Evolutionary conservation across 2,113 vertebrate genomes (phyloP), one percentile per base, ranked within the genome.

Genomic region (Bambusicola thoracicus): DNA sequence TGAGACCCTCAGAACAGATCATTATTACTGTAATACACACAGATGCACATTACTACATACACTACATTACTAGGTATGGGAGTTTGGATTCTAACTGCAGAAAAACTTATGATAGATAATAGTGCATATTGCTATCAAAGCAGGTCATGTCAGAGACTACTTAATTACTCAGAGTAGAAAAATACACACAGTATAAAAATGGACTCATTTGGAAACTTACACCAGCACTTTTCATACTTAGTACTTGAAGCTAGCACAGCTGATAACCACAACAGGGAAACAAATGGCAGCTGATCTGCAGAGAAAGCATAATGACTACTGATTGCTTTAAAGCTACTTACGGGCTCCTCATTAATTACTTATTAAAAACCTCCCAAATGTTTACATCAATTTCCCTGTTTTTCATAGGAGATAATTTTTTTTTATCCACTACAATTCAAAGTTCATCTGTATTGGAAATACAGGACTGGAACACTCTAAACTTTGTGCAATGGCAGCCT

Each of bases 201-300:
- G 89, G 73, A 89, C 89, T 48, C 17, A 27, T 44, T 59, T 69
- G 63, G 84, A 81, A 76, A 73, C 70, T 83, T 22, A 24, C 29
- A 41, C 24, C 27, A 62, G 65, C 46, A 84, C 63, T 96, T 90
- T 94, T 80, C 77, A 68, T 30, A 77, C 86, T 41, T 66, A 90
- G 59, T 61, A 84, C 63, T 48, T 88, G 77, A 81, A 94, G 77
- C 90, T 49, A 81, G 77, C 20, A 14, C 22, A 93, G 74, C 53
- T 96, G 95, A 91, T 84, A 76, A 61, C 32, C 72, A 95, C 68
- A 77, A 84, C 38, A 89, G 94, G 95, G 86, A 94, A 81, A 74
- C 49, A 94, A 94, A 67, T 30, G 8, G 38, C 61, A 76, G 44
- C 2, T 92, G 81, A 83, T 93, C 88, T 49, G 70, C 67, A 96